phyloP scores from a whole-genome alignment of 2,888 invertebrate genomes.

The Pedicia rivosa region DNA sequence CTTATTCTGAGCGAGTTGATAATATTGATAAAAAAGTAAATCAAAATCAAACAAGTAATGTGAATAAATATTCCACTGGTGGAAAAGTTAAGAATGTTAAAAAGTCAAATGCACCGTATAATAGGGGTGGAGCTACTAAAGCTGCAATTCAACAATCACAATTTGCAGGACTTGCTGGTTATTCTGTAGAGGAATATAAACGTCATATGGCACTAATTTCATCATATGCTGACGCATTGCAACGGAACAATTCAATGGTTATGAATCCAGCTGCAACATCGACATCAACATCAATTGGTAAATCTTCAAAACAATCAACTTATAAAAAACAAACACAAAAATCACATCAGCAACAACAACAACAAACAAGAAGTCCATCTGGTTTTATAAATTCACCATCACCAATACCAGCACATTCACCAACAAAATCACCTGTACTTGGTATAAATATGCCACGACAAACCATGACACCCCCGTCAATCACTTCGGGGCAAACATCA shows the following conservation, averaged over 20 bases:
- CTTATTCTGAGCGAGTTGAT: not conserved
- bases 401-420: constrained; percentile 5
- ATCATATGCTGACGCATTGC: not conserved
- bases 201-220: not conserved
- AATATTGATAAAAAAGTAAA: not conserved
- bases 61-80: no score
- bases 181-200: not conserved
- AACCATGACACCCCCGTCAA: constrained; percentile 10
- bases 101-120: not conserved
- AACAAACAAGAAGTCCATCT: not conserved
- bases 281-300: not conserved
- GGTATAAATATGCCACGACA: constrained; percentile 5
- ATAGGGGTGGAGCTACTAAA: not conserved
- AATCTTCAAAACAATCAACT: not conserved
- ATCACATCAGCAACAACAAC: no score
- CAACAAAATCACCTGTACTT: constrained; percentile 5
- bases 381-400: constrained; percentile 6
- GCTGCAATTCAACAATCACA: no score
- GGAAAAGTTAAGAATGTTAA: not conserved
- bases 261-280: not conserved
- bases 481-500: constrained; percentile 14
- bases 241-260: not conserved
- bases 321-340: not conserved
- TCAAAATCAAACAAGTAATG: no score
- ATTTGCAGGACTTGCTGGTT: not conserved